Evolutionary conservation across 2,797 vertebrate genomes (phyloP).

Genomic region (Acanthis flammea): DNA sequence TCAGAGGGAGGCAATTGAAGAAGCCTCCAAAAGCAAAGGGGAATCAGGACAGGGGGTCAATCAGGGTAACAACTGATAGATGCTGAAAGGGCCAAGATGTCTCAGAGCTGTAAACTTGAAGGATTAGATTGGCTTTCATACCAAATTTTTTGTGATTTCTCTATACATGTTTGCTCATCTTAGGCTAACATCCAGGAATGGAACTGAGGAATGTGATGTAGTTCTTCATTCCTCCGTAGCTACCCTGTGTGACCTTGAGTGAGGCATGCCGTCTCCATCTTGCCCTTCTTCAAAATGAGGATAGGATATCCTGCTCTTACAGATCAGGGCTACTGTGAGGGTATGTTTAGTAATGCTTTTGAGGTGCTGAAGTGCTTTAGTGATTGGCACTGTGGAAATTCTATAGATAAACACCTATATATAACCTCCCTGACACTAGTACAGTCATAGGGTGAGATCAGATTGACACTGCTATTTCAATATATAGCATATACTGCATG

Average conservation of each 20-base stretch:
- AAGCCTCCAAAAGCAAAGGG: not conserved
- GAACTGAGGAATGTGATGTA: not conserved
- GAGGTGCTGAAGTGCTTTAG: not conserved
- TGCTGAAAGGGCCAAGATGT: not conserved
- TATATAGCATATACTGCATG: not conserved
- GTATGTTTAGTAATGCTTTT: not conserved
- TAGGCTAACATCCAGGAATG: not conserved
- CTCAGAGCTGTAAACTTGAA: conserved; percentile 10
- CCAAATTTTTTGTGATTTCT: not conserved
- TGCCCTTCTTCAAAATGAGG: not conserved
- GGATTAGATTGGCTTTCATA: not conserved
- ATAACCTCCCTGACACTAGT: not conserved
- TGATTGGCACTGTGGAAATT: not conserved
- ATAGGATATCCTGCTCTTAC: not conserved
- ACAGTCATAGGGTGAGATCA: not conserved
- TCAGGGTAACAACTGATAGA: not conserved
- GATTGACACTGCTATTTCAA: not conserved
- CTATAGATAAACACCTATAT: conserved; percentile 25
- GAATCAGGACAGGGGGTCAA: not conserved
- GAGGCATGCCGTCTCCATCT: not conserved
- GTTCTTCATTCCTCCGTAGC: not conserved
- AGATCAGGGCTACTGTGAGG: not conserved
- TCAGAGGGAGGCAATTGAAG: not conserved
- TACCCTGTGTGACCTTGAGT: not conserved
- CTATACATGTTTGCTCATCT: not conserved